Percentiles rank a stretch among this genome's conserved stretches.
Conservation (phyloP, 2,797 vertebrate species). For the Intellagama lesueurii region DNA sequence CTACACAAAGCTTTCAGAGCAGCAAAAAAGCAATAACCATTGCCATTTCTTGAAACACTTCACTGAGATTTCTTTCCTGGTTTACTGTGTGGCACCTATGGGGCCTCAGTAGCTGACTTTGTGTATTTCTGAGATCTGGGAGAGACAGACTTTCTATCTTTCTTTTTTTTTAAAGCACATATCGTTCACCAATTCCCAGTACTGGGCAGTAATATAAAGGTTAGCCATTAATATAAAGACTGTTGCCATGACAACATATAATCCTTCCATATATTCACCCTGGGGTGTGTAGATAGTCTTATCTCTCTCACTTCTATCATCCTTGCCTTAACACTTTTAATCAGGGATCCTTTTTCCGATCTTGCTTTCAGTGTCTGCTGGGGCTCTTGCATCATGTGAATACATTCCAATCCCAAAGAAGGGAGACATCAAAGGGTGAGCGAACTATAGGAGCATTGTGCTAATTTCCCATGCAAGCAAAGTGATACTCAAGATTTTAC, state of each 20-base stretch:
- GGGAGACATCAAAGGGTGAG: too few relatives aligned
- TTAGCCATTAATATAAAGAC: background rate
- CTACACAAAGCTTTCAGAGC: constrained; percentile 9
- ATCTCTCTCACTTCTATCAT: background rate
- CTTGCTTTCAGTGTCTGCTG: background rate
- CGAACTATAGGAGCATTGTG: too few relatives aligned
- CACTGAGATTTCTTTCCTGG: background rate
- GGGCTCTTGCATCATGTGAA: background rate
- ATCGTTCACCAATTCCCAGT: background rate
- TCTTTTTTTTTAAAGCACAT: background rate
- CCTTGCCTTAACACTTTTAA: background rate
- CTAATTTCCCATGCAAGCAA: too few relatives aligned
- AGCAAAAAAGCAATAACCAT: background rate
- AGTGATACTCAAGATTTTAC: too few relatives aligned
- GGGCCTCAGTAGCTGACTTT: background rate
- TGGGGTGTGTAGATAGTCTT: background rate
- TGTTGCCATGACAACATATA: background rate
- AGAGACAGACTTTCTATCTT: background rate
- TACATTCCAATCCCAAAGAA: too few relatives aligned
- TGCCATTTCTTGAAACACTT: constrained; percentile 7
- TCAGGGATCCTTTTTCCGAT: background rate
- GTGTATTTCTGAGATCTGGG: background rate
- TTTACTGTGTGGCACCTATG: background rate
- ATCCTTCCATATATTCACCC: background rate
- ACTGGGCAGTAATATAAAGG: background rate